phyloP scores from a whole-genome alignment of 1,140 invertebrate genomes.

The Heliconius melpomene region DNA sequence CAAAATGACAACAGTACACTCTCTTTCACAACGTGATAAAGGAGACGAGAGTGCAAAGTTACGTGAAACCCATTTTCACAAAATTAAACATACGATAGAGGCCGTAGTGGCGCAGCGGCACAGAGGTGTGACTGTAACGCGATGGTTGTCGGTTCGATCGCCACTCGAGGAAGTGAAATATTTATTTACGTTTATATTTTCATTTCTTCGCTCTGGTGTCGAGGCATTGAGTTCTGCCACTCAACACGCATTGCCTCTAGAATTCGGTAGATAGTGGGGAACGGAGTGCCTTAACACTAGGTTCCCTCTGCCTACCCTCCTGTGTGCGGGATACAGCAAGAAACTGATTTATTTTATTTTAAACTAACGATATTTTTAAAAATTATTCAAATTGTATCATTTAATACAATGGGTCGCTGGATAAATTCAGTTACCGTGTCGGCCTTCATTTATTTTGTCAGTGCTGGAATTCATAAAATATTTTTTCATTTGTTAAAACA shows the following conservation, averaged over 20 bases:
- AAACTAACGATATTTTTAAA: neutral
- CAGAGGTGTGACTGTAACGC: too few relatives aligned
- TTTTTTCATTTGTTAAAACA: neutral
- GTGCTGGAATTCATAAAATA: neutral
- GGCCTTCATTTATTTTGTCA: neutral
- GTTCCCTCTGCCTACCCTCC: too few relatives aligned
- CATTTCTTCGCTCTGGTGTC: too few relatives aligned
- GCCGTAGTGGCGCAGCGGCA: too few relatives aligned
- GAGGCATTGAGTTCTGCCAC: too few relatives aligned
- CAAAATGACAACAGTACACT: neutral
- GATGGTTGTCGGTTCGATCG: too few relatives aligned
- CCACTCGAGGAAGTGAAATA: too few relatives aligned
- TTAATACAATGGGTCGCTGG: constrained; percentile 13
- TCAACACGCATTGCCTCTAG: too few relatives aligned
- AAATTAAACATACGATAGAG: neutral
- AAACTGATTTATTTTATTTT: neutral
- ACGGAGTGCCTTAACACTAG: too few relatives aligned
- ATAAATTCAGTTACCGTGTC: constrained; percentile 6
- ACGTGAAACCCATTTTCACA: neutral
- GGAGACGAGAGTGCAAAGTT: neutral
- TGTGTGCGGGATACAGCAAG: too few relatives aligned
- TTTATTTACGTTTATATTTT: too few relatives aligned
- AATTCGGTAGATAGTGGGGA: too few relatives aligned
- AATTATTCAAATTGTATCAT: constrained; percentile 9
- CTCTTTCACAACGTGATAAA: neutral